Base-by-base conservation (phyloP, 2,113 vertebrate species). In the Dipodomys merriami region DNA sequence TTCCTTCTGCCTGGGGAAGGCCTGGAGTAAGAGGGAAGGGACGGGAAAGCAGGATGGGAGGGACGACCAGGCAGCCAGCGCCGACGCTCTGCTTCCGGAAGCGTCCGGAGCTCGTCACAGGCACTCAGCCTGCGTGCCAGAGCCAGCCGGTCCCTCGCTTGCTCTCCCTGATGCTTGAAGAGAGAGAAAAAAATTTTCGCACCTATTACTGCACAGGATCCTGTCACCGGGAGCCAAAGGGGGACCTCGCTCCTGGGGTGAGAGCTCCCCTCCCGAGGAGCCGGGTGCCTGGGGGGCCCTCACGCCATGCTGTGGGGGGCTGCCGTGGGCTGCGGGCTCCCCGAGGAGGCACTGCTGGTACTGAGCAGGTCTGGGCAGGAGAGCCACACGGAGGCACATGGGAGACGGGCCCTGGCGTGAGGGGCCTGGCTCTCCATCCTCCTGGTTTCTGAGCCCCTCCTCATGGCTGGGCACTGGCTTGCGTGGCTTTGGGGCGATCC, bases 61-160 rank as follows among this genome's bases (percentile, higher is more conserved):
- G 15, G 13, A 13, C 65, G 78, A 89, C 16, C 10, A 9, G 9
- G 23, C 29, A n/a, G 1, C 30, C 49, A 29, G 29, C 46, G 44
- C 72, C 7, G 65, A n/a, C 76, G 22, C 64, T 73, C 64, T 35
- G 83, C 83, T 29, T n/a, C 74, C 16, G 35, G 35, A 35, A 35
- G 35, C 35, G 3, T 35, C 35, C 35, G 6, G 33, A 35, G 64
- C 15, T 46, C 22, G 9, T 19, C 49, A 23, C 49, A 11, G 57
- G 16, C 65, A 3, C 20, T 9, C 1, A 2, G 2, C 6, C n/a
- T 44, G 3, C 44, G 27, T 8, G 1, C 1, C 23, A 64, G n/a
- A 49, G 76, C 80, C 65, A 25, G 72, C 78, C 27, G 6, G 22
- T 6, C 62, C 46, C 68, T n/a, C 35, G 65, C 71, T 65, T 35